A percentile compares a stretch with the other conserved stretches of the same genome.
phyloP scores from a whole-genome alignment of 2,797 vertebrate genomes.

The Mastacembelus armatus region DNA sequence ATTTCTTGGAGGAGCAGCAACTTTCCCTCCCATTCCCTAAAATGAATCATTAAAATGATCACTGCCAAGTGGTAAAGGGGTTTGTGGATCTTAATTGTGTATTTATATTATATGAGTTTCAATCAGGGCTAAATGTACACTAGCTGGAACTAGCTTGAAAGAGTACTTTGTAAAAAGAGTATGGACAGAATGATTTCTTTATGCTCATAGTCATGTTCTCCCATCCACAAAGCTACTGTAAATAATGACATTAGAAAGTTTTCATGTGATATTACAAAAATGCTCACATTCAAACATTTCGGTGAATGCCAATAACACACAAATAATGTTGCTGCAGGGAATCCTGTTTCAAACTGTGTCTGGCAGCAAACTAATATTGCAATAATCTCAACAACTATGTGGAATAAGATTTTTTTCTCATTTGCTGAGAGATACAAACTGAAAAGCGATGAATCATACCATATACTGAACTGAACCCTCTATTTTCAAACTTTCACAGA shows the following conservation, averaged over 20 bases:
- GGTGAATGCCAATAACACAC: slow-evolving; percentile 7
- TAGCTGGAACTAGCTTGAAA: not conserved
- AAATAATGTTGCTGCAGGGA: slow-evolving; percentile 8
- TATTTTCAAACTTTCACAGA: slow-evolving; percentile 4
- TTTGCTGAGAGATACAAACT: slow-evolving; percentile 19
- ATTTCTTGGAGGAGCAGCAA: slow-evolving; percentile 90
- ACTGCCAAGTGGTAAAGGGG: not conserved
- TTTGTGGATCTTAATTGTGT: not conserved
- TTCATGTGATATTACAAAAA: slow-evolving; percentile 3
- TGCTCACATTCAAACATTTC: slow-evolving; percentile 1
- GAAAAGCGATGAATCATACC: slow-evolving; percentile 8
- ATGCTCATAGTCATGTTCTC: not conserved
- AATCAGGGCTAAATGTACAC: not conserved
- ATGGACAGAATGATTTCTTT: slow-evolving; percentile 1
- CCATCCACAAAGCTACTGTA: not conserved
- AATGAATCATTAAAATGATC: not conserved
- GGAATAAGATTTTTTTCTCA: not conserved
- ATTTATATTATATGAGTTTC: not conserved
- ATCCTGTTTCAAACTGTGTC: slow-evolving; percentile 18
- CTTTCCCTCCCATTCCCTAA: slow-evolving; percentile 89
- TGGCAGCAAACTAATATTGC: slow-evolving; percentile 15
- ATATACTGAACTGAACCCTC: not conserved
- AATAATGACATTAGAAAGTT: slow-evolving; percentile 17
- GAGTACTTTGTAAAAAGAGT: not conserved
- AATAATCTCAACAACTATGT: slow-evolving; percentile 25